These are phyloP conservation scores for Epinephelus coioides DNA, from an alignment of 2,797 vertebrate species.

Conservation along the genomic window DNA sequence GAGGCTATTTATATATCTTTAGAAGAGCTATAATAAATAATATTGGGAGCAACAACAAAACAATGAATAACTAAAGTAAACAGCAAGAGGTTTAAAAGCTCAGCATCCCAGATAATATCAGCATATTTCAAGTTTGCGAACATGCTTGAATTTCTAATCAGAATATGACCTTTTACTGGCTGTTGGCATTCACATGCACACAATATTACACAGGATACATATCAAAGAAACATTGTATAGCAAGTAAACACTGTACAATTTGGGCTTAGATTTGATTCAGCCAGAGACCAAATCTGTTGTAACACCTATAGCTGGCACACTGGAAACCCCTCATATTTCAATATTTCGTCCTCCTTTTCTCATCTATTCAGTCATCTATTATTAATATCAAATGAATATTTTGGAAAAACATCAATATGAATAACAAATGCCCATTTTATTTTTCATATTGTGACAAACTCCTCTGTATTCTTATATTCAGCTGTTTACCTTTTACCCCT, in stretches of 20 bases:
- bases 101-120: conserved; percentile 21
- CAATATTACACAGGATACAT: not conserved
- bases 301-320: not conserved
- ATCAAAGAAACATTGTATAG: conserved; percentile 2
- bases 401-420: not conserved
- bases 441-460: not conserved
- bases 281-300: not conserved
- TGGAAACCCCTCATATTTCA: not conserved
- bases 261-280: conserved; percentile 42
- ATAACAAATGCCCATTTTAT: not conserved
- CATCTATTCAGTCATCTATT: not conserved
- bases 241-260: conserved; percentile 30
- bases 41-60: not conserved
- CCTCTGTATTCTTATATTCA: not conserved
- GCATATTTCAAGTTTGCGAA: conserved; percentile 7
- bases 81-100: not conserved
- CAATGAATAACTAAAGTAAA: not conserved
- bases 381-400: conserved; percentile 14
- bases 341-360: not conserved
- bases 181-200: conserved; percentile 18
- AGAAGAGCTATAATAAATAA: conserved; percentile 15
- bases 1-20: not conserved
- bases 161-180: conserved; percentile 39
- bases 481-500: conserved; percentile 12
- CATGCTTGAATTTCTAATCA: conserved; percentile 28